Base-by-base conservation (phyloP, 2,113 vertebrate species). In the Hippocampus barbouri region DNA sequence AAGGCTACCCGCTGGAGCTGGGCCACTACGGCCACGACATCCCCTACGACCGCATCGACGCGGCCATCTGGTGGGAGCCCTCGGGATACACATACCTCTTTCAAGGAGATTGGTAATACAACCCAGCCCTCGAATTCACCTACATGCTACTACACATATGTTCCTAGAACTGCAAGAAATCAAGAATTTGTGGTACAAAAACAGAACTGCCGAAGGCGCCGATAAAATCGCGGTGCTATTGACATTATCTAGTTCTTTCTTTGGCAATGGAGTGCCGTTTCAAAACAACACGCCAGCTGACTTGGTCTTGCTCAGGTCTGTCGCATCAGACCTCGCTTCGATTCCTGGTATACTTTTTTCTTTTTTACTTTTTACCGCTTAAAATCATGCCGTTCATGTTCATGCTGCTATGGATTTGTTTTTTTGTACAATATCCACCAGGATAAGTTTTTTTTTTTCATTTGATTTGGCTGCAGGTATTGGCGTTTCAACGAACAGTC, bases 31-130 rank as follows among this genome's bases (percentile, higher is more conserved):
- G 97, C 21, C 90, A 90, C 76, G 95, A 93, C 72, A 94, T 98
- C 80, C 96, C 97, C 12, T 96, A 96, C 0, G 93, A 96, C 82
- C 81, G 87, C 69, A 95, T 99, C 0, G 96, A 99, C 14, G 93
- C 96, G 0, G 97, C 96, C 0, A 91, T 99, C 81, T 98, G 96
- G 96, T 99, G 97, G 97, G 97, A 99, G 65, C 96, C 95, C 9
- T 96, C 96, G 0, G 97, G 97, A 0, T 96, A 93, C 87, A 98
- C 97, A 16, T 99, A 97, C 88, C 93, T 96, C 87, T 99, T 99
- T 89, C 94, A 92, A 70, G 96, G 94, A 85, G 96, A 99, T 91
- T 92, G 94, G 97, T 98, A 83, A 8, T 21, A 2, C 45, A 56
- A 23, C 0, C 25, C 59, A 60, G 0, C 20, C 0, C 9, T 67